Evolutionary conservation across 2,113 vertebrate species (phyloP), one percentile per base, ranked within the genome.

Genomic region (Gadus macrocephalus): DNA sequence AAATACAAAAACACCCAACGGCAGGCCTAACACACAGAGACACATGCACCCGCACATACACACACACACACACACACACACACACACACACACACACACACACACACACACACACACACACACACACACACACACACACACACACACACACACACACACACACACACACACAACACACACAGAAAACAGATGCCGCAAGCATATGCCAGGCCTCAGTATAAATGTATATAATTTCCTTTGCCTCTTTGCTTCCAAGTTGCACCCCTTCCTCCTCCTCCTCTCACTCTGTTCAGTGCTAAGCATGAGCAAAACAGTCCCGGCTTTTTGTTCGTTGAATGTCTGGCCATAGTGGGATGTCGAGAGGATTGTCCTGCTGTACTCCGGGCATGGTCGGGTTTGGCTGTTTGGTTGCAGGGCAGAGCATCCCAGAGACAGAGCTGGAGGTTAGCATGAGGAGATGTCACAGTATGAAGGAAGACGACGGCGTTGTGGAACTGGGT

Each of bases 191-290:
- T 67, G 71, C 73, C 69, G 71, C 65, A 72, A 78, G 77, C 66
- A 31, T 20, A 62, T 1, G 70, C 65, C 73, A 75, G 74, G 79
- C 71, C 78, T 75, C 65, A 14, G 9, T 71, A 72, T 79, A 78
- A 82, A 82, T 83, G 62, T 82, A 72, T 87, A 70, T 87, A 64
- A 85, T 86, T 87, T 83, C 22, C 66, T 59, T 69, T 53, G 71
- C 71, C 20, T n/a, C 53, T 61, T 15, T 22, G 66, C 73, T 65
- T 69, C 66, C 60, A 63, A 60, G 68, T 78, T 56, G 61, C 14
- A 14, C 55, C 55, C n/a, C 55, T n/a, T 58, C 55, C 15, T 58
- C 74, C 72, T 53, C 27, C 42, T 71, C 76, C 76, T 64, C 81
- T 66, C 64, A 19, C 67, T 67, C 56, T 31, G 25, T 76, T 77